Percentiles rank a stretch among this genome's conserved stretches.
phyloP scores from a whole-genome alignment of 1,140 invertebrate genomes.

The Brachionus rubens region DNA sequence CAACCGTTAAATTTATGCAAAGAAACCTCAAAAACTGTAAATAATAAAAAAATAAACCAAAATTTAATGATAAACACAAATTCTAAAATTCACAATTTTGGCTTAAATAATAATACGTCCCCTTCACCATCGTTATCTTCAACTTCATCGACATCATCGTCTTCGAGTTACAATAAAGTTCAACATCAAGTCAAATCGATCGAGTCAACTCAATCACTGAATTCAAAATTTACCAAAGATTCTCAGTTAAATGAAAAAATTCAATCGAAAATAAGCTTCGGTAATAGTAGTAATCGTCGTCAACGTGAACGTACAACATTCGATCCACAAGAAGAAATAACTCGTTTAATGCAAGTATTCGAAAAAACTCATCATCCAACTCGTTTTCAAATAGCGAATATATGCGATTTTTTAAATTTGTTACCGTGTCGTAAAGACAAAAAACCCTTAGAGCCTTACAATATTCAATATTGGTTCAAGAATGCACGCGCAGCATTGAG shows the following conservation, averaged over 20 bases:
- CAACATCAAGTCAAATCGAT: background rate
- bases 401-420: conserved; percentile 38
- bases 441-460: conserved; percentile 90
- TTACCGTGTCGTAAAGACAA: conserved; percentile 30
- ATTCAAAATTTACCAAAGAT: background rate
- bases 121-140: conserved; percentile 25
- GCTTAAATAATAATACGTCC: background rate
- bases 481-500: conserved; percentile 92
- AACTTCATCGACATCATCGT: background rate
- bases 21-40: background rate
- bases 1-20: conserved; percentile 36
- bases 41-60: conserved; percentile 13
- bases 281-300: background rate
- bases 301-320: conserved; percentile 68
- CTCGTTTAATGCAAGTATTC: conserved; percentile 89
- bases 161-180: background rate
- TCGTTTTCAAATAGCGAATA: conserved; percentile 66
- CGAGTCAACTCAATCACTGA: background rate
- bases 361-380: conserved; percentile 88
- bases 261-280: background rate
- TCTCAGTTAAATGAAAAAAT: background rate
- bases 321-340: conserved; percentile 89
- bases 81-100: background rate
- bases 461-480: conserved; percentile 98
- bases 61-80: conserved; percentile 15